Conservation (phyloP, 35 echinoderm and acorn worm species). For the Apostichopus japonicus region DNA sequence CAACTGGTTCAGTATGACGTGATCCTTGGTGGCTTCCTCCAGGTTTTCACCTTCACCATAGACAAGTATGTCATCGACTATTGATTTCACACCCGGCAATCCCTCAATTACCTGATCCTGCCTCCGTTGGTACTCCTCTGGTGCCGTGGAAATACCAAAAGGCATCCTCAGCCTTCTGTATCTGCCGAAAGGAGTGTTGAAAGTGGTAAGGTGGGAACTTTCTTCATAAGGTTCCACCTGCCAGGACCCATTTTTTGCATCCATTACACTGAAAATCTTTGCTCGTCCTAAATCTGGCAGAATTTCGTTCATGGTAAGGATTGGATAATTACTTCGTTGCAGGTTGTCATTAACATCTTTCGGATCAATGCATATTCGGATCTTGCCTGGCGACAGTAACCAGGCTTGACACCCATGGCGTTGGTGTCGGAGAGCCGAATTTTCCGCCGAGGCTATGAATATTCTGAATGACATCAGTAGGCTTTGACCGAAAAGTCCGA, state of each 20-base stretch:
- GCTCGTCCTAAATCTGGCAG: conserved; percentile 41
- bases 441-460: no score
- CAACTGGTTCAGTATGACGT: conserved; percentile 57
- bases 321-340: conserved; percentile 38
- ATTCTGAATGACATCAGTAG: no score
- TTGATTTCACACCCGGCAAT: not conserved
- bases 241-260: conserved; percentile 76
- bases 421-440: conserved; percentile 12
- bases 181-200: conserved; percentile 71
- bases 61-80: conserved; percentile 62
- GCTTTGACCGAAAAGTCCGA: no score
- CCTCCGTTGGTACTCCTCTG: conserved; percentile 76
- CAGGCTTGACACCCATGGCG: conserved; percentile 44
- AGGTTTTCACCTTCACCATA: conserved; percentile 71
- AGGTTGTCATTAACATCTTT: conserved; percentile 49
- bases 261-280: conserved; percentile 51
- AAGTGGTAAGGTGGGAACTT: conserved; percentile 69
- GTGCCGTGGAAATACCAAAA: conserved; percentile 63
- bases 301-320: conserved; percentile 33
- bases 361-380: conserved; percentile 41
- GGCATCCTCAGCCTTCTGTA: conserved; percentile 82
- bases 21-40: conserved; percentile 64
- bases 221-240: conserved; percentile 69
- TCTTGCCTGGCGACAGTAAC: conserved; percentile 11
- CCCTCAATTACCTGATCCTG: conserved; percentile 50